Evolutionary conservation across 92 coral and sea anemone genomes (phyloP), one percentile per base, ranked within the genome.

Genomic region (Epizoanthus ramosus): DNA sequence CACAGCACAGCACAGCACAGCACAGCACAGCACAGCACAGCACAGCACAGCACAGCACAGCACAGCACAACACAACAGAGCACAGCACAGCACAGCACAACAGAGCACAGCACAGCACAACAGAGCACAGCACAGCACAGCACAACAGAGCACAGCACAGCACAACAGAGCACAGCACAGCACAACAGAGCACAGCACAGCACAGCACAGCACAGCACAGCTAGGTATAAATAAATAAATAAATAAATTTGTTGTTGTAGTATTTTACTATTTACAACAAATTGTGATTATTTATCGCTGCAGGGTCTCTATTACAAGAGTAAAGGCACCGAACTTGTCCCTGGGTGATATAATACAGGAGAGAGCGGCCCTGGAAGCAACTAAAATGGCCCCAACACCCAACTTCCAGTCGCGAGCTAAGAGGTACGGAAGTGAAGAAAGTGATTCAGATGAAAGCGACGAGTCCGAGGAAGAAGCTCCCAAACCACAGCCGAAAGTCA

Each of bases 301-400:
- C 28, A 77, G 82, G 68, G 82, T 77, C 16, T 77, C 82, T 21
- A 77, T 77, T 22, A 77, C 82, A 21, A 52, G 82, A 77, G 41
- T 77, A 10, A 77, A 77, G 58, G 82, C 82, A 3, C 82, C 82
- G 19, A 77, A 77, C n/a, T 57, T 77, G 22, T 77, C 82, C 15
- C 8, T 77, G 82, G 82, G 82, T 3, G 82, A 77, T 41, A 77
- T 77, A 45, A 77, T 77, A 60, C 82, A 77, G 43, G 82, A 77
- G 22, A 19, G 82, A 61, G 82, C 82, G 5, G 82, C 82, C 2
- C 25, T 77, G 16, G 82, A 77, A 57, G 82, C 82, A 1, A 61
- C 82, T 28, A 77, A 77, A 77, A 68, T 39, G 6, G 71, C 57
- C 39, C 45, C 15, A 14, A 15, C 16, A 57, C 71, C 82, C 4